Conservation (phyloP, 2,888 invertebrate genomes). For the Drosophila putrida region DNA sequence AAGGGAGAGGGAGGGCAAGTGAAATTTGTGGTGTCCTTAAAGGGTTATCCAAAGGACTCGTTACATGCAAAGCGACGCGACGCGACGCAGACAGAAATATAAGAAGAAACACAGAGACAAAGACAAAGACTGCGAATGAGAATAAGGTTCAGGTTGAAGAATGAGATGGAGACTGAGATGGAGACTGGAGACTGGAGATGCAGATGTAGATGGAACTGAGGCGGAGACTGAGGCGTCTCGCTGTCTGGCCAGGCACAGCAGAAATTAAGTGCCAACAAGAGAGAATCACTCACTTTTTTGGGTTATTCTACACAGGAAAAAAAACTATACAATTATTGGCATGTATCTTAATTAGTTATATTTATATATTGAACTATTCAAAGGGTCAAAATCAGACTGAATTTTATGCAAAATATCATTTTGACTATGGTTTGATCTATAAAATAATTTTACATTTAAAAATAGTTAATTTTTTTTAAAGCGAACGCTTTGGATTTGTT, state of each 20-base stretch:
- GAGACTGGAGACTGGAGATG: background rate
- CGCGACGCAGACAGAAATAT: slow-evolving; percentile 9
- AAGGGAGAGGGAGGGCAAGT: too few relatives aligned
- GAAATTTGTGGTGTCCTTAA: slow-evolving; percentile 28
- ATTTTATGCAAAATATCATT: too few relatives aligned
- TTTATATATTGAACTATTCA: too few relatives aligned
- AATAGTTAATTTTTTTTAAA: too few relatives aligned
- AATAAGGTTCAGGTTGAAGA: background rate
- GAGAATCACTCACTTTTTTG: slow-evolving; percentile 71
- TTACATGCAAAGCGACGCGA: background rate
- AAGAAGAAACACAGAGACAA: slow-evolving; percentile 1
- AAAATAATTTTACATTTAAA: too few relatives aligned
- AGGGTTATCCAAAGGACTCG: slow-evolving; percentile 19
- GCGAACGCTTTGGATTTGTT: too few relatives aligned
- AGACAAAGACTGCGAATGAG: slow-evolving; percentile 1
- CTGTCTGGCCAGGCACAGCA: slow-evolving; percentile 67
- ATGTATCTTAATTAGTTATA: too few relatives aligned
- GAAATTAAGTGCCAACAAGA: slow-evolving; percentile 82
- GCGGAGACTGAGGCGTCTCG: slow-evolving; percentile 30
- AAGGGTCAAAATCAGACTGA: too few relatives aligned
- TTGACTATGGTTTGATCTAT: too few relatives aligned
- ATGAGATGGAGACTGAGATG: background rate
- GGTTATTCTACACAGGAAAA: slow-evolving; percentile 7
- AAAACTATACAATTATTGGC: too few relatives aligned
- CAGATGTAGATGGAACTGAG: background rate